These are phyloP conservation scores for Prochilodus magdalenae DNA, from an alignment of 2,113 vertebrate species.

Conservation along the genomic window DNA sequence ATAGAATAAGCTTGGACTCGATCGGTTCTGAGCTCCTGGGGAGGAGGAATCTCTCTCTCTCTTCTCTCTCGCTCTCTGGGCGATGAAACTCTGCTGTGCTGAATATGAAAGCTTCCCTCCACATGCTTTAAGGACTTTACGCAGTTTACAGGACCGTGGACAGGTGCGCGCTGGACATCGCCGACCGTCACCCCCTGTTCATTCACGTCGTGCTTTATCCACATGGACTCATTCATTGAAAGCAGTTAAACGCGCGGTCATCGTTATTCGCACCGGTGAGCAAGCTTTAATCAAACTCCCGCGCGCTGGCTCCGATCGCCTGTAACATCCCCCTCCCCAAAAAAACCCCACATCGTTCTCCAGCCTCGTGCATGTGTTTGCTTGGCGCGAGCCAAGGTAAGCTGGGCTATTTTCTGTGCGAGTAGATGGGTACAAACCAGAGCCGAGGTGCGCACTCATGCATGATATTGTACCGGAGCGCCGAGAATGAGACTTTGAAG, in stretches of 20 bases:
- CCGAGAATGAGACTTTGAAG: conserved; percentile 7
- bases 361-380: background rate
- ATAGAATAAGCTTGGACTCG: too few species aligned
- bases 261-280: background rate
- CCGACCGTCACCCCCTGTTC: too few species aligned
- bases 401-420: background rate
- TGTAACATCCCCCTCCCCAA: background rate
- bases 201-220: too few species aligned
- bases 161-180: too few species aligned
- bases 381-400: background rate
- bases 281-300: background rate
- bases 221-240: too few species aligned
- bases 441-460: conserved; percentile 1
- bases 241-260: background rate
- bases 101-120: too few species aligned
- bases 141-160: too few species aligned
- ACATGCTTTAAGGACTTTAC: too few species aligned
- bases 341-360: too few species aligned
- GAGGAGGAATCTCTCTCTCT: too few species aligned
- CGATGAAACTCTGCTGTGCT: background rate
- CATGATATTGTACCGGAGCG: conserved; percentile 9
- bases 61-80: too few species aligned
- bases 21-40: too few species aligned
- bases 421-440: background rate
- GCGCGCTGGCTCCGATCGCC: background rate